A percentile compares a stretch with the other conserved stretches of the same genome.
Conservation (phyloP, 2,888 invertebrate genomes). For the Lymantria dispar region DNA sequence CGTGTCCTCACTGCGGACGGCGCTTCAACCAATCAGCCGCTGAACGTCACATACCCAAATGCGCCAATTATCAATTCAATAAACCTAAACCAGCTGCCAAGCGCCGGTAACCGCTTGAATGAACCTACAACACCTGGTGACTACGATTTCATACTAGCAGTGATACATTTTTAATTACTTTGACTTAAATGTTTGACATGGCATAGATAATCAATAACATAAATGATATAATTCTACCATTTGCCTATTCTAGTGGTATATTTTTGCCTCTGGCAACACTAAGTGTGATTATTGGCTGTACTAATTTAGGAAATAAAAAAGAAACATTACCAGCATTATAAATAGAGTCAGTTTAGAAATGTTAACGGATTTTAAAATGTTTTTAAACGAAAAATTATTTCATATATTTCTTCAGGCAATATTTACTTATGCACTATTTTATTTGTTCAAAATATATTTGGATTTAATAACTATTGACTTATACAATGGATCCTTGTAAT, state of each 20-base stretch:
- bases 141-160: not conserved
- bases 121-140: not conserved
- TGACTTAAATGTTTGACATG: not conserved
- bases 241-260: not conserved
- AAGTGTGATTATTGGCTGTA: constrained; percentile 39
- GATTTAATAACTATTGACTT: constrained; percentile 34
- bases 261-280: constrained; percentile 6
- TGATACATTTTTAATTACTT: not conserved
- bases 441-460: constrained; percentile 53
- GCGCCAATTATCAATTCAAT: constrained; percentile 91
- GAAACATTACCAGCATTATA: not conserved
- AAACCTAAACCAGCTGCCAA: constrained; percentile 82
- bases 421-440: constrained; percentile 54
- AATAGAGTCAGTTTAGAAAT: not conserved
- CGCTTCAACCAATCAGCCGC: constrained; percentile 93
- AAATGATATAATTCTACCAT: not conserved
- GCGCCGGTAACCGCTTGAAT: constrained; percentile 52
- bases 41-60: constrained; percentile 95
- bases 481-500: too few species aligned
- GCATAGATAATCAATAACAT: not conserved
- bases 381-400: not conserved
- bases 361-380: not conserved
- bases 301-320: constrained; percentile 24
- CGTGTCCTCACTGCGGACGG: constrained; percentile 93
- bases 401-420: constrained; percentile 45